phyloP scores from a whole-genome alignment of 2,797 vertebrate species.

The Tangara arthus region DNA sequence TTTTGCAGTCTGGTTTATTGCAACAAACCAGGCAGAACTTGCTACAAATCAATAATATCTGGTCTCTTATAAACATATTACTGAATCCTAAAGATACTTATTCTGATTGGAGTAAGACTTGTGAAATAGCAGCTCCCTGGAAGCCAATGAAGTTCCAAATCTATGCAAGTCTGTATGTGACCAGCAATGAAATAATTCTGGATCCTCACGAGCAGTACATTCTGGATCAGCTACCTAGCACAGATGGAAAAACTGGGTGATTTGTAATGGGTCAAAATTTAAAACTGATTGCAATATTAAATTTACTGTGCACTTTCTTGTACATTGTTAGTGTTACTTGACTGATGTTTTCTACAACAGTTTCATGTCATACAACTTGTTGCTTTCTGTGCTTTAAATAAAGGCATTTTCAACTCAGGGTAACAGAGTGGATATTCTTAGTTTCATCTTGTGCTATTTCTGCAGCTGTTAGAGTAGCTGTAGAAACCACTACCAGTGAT shows the following conservation, averaged over 20 bases:
- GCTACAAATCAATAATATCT: neutral
- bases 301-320: neutral
- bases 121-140: neutral
- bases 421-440: neutral
- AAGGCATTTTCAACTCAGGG: neutral
- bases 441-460: neutral
- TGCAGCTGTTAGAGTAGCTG: neutral
- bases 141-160: neutral
- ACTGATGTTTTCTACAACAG: neutral
- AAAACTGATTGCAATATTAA: neutral
- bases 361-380: neutral
- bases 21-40: slow-evolving; percentile 3
- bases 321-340: neutral
- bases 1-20: neutral
- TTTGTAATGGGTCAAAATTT: neutral
- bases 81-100: neutral
- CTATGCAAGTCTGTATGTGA: neutral
- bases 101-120: neutral
- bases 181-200: neutral
- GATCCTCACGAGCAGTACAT: neutral
- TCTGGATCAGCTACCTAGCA: neutral
- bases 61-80: neutral
- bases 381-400: neutral
- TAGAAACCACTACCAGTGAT: neutral
- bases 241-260: neutral